Conservation (phyloP, 1,140 invertebrate genomes). For the Tetramorium parvispinum region DNA sequence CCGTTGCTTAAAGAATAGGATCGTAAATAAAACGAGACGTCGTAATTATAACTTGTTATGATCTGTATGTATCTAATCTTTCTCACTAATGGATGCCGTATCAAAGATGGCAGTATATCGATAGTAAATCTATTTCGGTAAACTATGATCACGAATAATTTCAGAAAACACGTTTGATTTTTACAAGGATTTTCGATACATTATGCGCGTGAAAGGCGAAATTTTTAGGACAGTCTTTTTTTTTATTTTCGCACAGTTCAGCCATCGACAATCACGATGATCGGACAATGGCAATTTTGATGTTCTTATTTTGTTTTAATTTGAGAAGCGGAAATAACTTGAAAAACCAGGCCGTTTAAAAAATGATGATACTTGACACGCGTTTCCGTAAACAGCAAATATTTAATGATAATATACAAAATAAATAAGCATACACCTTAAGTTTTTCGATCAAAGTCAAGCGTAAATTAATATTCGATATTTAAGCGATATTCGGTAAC, state of each 20-base stretch:
- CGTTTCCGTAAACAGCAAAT: not conserved
- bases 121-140: not conserved
- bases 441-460: not conserved
- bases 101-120: not conserved
- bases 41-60: not conserved
- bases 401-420: not conserved
- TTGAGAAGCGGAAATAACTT: not conserved
- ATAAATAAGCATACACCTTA: not conserved
- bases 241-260: not conserved
- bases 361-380: not conserved
- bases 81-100: not conserved
- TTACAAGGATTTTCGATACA: not conserved
- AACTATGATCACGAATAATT: not conserved
- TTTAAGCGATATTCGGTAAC: slow-evolving; percentile 2
- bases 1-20: too few species aligned
- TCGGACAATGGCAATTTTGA: not conserved
- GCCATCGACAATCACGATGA: not conserved
- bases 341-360: not conserved
- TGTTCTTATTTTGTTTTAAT: too few species aligned
- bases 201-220: not conserved
- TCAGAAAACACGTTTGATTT: not conserved
- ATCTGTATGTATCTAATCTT: not conserved
- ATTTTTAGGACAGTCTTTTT: not conserved
- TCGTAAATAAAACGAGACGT: not conserved
- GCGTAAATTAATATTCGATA: not conserved